A percentile compares a stretch with the other conserved stretches of the same genome.
These are phyloP conservation scores for Unio delphinus DNA, from an alignment of 2,888 invertebrate species.

Conservation along the genomic window DNA sequence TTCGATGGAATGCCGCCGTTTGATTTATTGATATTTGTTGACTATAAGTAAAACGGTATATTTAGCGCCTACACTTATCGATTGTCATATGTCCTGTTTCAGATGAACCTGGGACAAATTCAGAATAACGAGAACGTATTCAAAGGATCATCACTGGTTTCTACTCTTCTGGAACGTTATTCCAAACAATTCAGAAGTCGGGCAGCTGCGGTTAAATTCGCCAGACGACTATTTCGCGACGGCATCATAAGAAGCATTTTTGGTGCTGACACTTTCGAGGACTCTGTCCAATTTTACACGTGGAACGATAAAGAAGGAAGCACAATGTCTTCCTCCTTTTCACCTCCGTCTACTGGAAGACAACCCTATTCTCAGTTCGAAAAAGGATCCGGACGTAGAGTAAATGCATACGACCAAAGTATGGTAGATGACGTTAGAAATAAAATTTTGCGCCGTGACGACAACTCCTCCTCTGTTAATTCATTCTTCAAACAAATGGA, in stretches of 20 bases:
- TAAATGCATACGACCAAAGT: conserved; percentile 1
- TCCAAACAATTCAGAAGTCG: conserved; percentile 54
- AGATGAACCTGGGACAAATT: conserved; percentile 48
- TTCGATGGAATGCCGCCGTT: no score
- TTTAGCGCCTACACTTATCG: neutral
- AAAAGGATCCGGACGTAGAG: conserved; percentile 7
- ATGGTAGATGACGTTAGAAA: conserved; percentile 10
- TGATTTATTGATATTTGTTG: no score
- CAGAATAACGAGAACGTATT: conserved; percentile 52
- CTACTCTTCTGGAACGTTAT: conserved; percentile 59
- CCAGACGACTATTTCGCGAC: conserved; percentile 58
- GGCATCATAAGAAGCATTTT: conserved; percentile 61
- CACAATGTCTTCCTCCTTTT: conserved; percentile 43
- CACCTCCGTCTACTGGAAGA: neutral
- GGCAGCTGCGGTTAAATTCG: conserved; percentile 56
- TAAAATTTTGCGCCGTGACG: conserved; percentile 5
- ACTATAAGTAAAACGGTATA: neutral
- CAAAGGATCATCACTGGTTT: conserved; percentile 64
- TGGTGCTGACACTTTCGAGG: conserved; percentile 60
- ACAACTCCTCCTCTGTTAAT: conserved; percentile 23
- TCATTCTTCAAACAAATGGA: conserved; percentile 47
- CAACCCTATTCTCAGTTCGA: neutral
- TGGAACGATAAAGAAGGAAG: conserved; percentile 52
- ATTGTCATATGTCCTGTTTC: conserved; percentile 21
- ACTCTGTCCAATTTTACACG: conserved; percentile 62